A percentile compares a stretch with the other conserved stretches of the same genome.
Evolutionary conservation across 2,113 vertebrate genomes (phyloP).

Genomic region (Bubo blakistoni): DNA sequence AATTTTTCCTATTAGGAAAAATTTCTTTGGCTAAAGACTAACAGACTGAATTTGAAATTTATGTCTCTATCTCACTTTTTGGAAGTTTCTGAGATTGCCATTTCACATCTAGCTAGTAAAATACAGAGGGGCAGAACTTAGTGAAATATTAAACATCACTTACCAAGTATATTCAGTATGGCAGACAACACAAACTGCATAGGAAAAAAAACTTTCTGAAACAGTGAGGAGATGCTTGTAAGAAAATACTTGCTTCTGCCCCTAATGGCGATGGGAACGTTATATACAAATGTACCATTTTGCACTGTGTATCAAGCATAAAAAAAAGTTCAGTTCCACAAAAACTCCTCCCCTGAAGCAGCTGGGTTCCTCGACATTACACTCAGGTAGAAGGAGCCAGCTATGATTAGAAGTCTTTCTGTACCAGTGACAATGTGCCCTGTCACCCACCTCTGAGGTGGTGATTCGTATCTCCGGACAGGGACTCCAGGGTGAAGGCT

Average conservation of each 20-base stretch:
- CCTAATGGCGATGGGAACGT: neutral
- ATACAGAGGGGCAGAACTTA: neutral
- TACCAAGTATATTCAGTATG: neutral
- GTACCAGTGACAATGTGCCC: neutral
- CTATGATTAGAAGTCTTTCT: neutral
- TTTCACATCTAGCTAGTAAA: conserved; percentile 19
- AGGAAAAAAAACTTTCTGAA: neutral
- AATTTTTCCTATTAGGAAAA: neutral
- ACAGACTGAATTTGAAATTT: neutral
- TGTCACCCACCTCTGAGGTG: neutral
- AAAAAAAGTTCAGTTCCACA: neutral
- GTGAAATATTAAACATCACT: conserved; percentile 16
- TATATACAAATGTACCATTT: neutral
- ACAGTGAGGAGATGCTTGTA: neutral
- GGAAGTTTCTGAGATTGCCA: neutral
- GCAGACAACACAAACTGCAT: neutral
- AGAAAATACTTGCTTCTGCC: neutral
- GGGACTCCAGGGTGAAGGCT: neutral
- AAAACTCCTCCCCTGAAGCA: neutral
- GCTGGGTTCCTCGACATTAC: neutral
- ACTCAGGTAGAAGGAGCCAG: neutral
- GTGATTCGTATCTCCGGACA: neutral
- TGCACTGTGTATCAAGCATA: neutral
- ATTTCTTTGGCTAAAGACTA: neutral
- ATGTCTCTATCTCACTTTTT: neutral